Evolutionary conservation across 2,888 invertebrate species (phyloP), one percentile per base, ranked within the genome.

Genomic region (Anagyrus pseudococci): DNA sequence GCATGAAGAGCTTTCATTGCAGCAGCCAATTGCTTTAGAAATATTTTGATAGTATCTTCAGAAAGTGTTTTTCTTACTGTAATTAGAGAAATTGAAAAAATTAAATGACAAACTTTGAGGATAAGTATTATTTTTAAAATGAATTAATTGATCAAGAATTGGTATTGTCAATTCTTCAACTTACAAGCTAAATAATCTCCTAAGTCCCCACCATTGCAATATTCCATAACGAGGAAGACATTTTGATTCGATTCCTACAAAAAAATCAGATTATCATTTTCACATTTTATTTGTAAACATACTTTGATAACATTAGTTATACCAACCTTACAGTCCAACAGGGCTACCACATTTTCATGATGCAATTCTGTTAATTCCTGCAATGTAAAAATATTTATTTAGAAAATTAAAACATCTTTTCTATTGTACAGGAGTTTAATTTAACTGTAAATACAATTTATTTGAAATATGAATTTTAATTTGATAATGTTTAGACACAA

Each of bases 151-250:
- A n/a, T n/a, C n/a, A n/a, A n/a, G n/a, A n/a, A n/a, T n/a, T n/a
- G n/a, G n/a, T n/a, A n/a, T n/a, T n/a, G n/a, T n/a, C n/a, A n/a
- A n/a, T n/a, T n/a, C n/a, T n/a, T n/a, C 10, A 37, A 74, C 80
- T 79, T 80, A 88, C 89, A 89, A 79, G 89, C 89, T 70, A 99
- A 87, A 84, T 98, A 99, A 84, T 99, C 99, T 20, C 98, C 97
- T 82, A 99, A 85, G 83, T 99, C 99, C 22, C 99, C 98, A 52
- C 98, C 98, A 87, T 99, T 99, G 85, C 99, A 99, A 83, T 95
- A 98, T 92, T 99, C 98, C 97, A 99, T 99, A 74, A 99, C 96
- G 75, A 99, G 89, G 84, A 92, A 97, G 71, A 99, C 98, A 84
- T 96, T 92, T 73, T 92, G 91, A 69, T 91, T 87, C 64, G 96